phyloP scores from a whole-genome alignment of 2,888 invertebrate species.

The Drosophila kanekoi region DNA sequence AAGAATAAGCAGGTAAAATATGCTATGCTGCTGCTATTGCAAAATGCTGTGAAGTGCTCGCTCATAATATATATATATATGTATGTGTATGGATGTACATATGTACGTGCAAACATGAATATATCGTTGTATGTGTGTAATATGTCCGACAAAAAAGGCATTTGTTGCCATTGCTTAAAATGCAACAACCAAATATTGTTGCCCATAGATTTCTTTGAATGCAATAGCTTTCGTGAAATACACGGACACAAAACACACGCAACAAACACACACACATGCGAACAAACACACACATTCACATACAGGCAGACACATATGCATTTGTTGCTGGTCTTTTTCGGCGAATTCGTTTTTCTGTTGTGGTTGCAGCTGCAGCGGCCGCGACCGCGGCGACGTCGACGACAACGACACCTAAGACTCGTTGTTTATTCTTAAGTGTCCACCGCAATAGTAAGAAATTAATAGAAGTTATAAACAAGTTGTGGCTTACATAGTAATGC shows the following conservation, averaged over 20 bases:
- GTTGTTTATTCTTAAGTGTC: constrained; percentile 39
- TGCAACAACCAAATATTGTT: constrained; percentile 41
- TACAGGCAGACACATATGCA: constrained; percentile 19
- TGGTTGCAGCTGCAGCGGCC: constrained; percentile 51
- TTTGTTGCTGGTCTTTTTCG: constrained; percentile 61
- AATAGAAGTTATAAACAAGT: constrained; percentile 46
- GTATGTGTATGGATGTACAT: background rate
- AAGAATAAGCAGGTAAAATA: constrained; percentile 19
- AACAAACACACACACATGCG: constrained; percentile 21
- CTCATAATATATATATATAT: background rate
- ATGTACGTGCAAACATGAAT: constrained; percentile 2
- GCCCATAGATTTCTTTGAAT: constrained; percentile 21
- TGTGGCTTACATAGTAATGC: constrained; percentile 36
- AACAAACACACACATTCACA: constrained; percentile 12
- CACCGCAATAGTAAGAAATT: constrained; percentile 19
- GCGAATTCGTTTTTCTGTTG: constrained; percentile 57
- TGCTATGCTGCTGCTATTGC: constrained; percentile 16
- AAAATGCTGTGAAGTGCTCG: constrained; percentile 27
- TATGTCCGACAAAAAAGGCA: constrained; percentile 34
- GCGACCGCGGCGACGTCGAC: constrained; percentile 29
- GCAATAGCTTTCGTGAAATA: constrained; percentile 32
- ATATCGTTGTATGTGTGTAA: constrained; percentile 11
- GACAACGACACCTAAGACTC: constrained; percentile 26
- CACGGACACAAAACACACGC: constrained; percentile 25
- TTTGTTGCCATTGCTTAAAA: constrained; percentile 49